These are phyloP conservation scores for Apamea monoglypha DNA, from an alignment of 2,888 invertebrate species.

Conservation along the genomic window DNA sequence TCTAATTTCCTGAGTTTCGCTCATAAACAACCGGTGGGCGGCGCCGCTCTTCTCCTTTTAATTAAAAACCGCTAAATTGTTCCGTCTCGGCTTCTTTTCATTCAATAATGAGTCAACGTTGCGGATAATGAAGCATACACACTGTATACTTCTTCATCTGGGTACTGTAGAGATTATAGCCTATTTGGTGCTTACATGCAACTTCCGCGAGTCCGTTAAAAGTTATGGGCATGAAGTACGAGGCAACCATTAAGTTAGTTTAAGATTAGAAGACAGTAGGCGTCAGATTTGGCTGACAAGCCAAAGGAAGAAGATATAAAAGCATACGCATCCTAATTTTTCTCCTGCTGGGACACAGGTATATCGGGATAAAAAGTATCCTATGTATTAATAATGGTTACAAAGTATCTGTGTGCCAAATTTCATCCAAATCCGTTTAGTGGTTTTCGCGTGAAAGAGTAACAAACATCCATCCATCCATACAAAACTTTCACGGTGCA, in stretches of 20 bases:
- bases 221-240: not conserved
- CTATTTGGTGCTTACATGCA: not conserved
- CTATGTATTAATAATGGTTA: too few species aligned
- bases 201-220: not conserved
- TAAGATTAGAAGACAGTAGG: not conserved
- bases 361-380: too few species aligned
- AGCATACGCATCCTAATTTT: too few species aligned
- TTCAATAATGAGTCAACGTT: slow-evolving; percentile 65
- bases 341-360: too few species aligned
- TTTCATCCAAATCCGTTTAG: too few species aligned
- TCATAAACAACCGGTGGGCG: slow-evolving; percentile 47
- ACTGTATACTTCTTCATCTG: slow-evolving; percentile 10
- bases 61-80: slow-evolving; percentile 70
- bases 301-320: too few species aligned
- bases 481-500: too few species aligned
- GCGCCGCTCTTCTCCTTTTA: slow-evolving; percentile 61
- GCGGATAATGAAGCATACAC: slow-evolving; percentile 60
- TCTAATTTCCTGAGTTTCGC: slow-evolving; percentile 56
- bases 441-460: too few species aligned
- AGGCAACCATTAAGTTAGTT: not conserved
- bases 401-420: too few species aligned
- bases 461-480: too few species aligned
- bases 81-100: slow-evolving; percentile 63
- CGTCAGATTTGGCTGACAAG: not conserved
- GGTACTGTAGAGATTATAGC: not conserved